Base-by-base conservation (phyloP, 2,797 vertebrate species). In the Helicolenus hilgendorfi region DNA sequence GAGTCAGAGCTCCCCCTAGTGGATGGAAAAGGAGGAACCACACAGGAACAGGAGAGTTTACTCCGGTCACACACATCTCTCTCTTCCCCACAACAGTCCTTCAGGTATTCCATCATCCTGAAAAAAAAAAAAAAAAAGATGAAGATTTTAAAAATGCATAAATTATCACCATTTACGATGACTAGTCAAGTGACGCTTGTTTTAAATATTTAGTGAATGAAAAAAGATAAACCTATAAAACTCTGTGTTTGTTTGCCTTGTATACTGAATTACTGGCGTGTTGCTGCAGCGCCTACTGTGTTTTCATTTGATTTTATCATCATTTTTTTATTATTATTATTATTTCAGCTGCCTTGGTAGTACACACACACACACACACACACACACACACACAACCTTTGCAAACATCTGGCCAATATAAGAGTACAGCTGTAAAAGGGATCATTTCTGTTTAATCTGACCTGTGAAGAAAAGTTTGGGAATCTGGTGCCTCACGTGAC, bases 201-300 rank as follows among this genome's bases (percentile, higher is more conserved):
- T 97, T 97, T 97, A 95, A 97, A 96, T 97, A 97, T 97, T 96
- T 97, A 97, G 97, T 96, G 96, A 97, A 97, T 97, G 96, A 95
- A 94, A 96, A 93, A 93, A 94, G 91, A 93, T 87, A 86, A 92
- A 96, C 88, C 92, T 95, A 95, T 95, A 92, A 94, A 96, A 91
- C 87, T 96, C 92, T 94, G 96, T 97, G 95, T 97, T 97, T 95
- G 97, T 98, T 97, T 97, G 96, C 96, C 96, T 97, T 97, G 96
- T 97, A 95, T 93, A 96, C 92, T 96, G 96, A 95, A 83, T 70
- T 79, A 71, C 75, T 76, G 93, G 92, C 75, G 80, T 36, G 58
- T 87, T 80, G 80, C 95, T 91, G 92, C 93, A 65, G 92, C 93
- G 91, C 95, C 95, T 67, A 63, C 78, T 95, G 94, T 96, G 79